Conservation (phyloP, 1,140 invertebrate genomes). For the Drosophila insularis region DNA sequence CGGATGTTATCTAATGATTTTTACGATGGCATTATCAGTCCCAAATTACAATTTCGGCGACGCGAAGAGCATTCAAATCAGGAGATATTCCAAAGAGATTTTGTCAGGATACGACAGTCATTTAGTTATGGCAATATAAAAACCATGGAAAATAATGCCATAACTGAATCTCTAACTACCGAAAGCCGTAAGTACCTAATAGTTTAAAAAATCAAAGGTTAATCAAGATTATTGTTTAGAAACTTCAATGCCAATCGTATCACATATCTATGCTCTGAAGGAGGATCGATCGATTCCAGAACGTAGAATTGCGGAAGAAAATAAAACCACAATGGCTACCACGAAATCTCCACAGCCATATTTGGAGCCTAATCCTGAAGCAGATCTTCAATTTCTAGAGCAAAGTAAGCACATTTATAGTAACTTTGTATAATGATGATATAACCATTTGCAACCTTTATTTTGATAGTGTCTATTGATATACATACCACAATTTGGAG, state of each 20-base stretch:
- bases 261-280: constrained; percentile 57
- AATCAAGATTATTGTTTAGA: background rate
- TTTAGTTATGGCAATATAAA: constrained; percentile 27
- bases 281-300: constrained; percentile 49
- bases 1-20: constrained; percentile 71
- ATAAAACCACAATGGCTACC: constrained; percentile 24
- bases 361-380: constrained; percentile 54
- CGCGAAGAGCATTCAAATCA: constrained; percentile 43
- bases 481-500: constrained; percentile 63
- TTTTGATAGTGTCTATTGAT: constrained; percentile 57
- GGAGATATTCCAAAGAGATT: constrained; percentile 55
- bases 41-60: constrained; percentile 69
- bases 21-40: constrained; percentile 73
- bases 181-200: constrained; percentile 53
- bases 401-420: constrained; percentile 44
- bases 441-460: background rate
- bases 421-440: no score
- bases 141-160: constrained; percentile 24
- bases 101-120: constrained; percentile 37
- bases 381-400: constrained; percentile 66
- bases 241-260: constrained; percentile 53
- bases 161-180: constrained; percentile 34
- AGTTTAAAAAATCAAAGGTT: background rate
- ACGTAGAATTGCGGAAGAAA: constrained; percentile 42
- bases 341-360: constrained; percentile 41